Base-by-base conservation (phyloP, 2,888 invertebrate genomes). In the Troides oblongomaculatus region DNA sequence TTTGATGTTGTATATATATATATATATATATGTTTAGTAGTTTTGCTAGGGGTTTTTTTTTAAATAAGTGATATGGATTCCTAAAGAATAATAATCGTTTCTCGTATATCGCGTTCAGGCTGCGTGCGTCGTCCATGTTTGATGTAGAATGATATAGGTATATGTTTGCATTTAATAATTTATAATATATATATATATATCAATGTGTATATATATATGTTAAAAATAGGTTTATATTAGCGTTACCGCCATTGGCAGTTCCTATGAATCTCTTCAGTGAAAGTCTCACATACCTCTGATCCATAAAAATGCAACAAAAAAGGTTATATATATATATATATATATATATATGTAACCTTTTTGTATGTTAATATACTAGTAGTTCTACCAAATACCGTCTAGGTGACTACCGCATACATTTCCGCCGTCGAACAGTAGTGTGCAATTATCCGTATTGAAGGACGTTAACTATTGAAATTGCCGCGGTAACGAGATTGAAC, bases 201-300 rank as follows among this genome's bases (percentile, higher is more conserved):
- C 14, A 21, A 21, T 46, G 14, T 46, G 2, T 66, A n/a, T 74
- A 74, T 12, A 1, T 46, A 12, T 46, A 46, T 46, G 14, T 46
- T 46, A 14, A 46, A 7, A 39, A 46, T 46, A 46, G 46, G 46
- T 46, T 46, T 46, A 46, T 46, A 46, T 46, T 46, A 46, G 46
- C 14, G 46, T 46, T 46, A 66, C 70, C 65, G 62, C 68, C 72
- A 76, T 73, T 59, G 66, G 73, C 74, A 82, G 85, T 84, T 85
- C 82, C 82, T 84, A 81, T 71, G 75, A 79, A 81, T 80, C 79
- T 76, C 72, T 76, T 77, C 68, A n/a, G 70, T 62, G 62, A 73
- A 78, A 77, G 78, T 78, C 81, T 50, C 65, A 65, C 66, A n/a
- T 65, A 56, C 25, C 21, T 46, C 46, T 46, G 14, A 46, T 46